These are phyloP conservation scores for Syrmaticus mikado DNA, from an alignment of 2,113 vertebrate genomes.

Conservation along the genomic window DNA sequence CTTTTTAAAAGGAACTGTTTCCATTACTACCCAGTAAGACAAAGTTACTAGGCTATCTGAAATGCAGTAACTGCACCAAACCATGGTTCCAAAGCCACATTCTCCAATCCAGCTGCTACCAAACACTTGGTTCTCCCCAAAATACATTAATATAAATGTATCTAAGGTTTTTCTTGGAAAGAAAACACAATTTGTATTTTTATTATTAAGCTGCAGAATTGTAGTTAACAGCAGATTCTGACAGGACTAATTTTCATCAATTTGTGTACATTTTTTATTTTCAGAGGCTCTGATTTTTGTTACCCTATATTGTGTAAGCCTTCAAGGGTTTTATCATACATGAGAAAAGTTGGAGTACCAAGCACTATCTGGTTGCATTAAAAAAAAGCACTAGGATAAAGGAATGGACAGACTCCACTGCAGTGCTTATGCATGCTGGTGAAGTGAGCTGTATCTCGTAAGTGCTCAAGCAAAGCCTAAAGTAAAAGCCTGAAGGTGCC, in stretches of 20 bases:
- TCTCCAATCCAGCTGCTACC: not conserved
- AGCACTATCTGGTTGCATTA: not conserved
- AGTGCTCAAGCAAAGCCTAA: not conserved
- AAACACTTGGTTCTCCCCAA: not conserved
- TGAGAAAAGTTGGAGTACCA: not conserved
- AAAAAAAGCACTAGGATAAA: not conserved
- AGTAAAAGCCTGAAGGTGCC: not conserved
- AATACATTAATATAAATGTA: not conserved
- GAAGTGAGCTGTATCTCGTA: not conserved
- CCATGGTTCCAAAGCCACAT: not conserved
- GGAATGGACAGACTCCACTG: rapidly evolving
- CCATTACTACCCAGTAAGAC: not conserved
- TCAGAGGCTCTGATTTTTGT: not conserved
- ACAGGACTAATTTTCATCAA: not conserved
- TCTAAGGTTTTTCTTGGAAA: not conserved
- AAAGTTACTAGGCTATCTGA: not conserved
- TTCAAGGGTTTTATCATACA: not conserved
- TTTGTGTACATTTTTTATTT: not conserved
- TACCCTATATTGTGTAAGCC: not conserved
- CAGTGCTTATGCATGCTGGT: not conserved
- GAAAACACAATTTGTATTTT: not conserved
- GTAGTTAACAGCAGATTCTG: not conserved
- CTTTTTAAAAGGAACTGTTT: not conserved
- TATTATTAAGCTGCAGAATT: not conserved
- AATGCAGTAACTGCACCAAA: not conserved